Conservation (phyloP, 2,797 vertebrate genomes). For the Austrolebias charrua region DNA sequence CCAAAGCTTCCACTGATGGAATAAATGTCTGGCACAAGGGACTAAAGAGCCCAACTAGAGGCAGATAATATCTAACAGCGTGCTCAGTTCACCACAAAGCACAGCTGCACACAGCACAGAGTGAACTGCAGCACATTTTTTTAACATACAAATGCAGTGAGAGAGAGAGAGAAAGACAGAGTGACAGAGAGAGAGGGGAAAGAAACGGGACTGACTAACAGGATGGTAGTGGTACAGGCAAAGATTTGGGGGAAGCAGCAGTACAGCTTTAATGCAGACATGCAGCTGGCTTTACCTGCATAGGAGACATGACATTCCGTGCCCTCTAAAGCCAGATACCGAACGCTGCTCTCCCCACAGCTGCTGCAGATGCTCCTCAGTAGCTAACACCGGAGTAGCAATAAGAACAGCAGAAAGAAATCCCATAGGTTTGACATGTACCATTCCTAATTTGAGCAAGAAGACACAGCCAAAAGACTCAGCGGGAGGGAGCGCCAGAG, state of each 20-base stretch:
- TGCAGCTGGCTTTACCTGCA: slow-evolving; percentile 77
- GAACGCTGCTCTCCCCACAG: slow-evolving; percentile 75
- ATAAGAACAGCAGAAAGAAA: slow-evolving; percentile 51
- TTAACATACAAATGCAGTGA: slow-evolving; percentile 30
- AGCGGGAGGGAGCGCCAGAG: slow-evolving; percentile 40
- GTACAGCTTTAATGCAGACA: slow-evolving; percentile 38
- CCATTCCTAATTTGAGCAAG: slow-evolving; percentile 48
- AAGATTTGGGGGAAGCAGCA: slow-evolving; percentile 34
- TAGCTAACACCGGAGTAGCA: slow-evolving; percentile 57
- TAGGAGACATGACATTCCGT: slow-evolving; percentile 84
- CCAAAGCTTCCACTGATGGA: not conserved
- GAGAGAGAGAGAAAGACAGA: not conserved
- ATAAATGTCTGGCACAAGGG: slow-evolving; percentile 20
- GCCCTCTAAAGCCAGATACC: slow-evolving; percentile 77
- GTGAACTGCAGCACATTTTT: slow-evolving; percentile 48
- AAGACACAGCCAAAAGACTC: slow-evolving; percentile 30
- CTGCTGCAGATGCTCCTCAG: slow-evolving; percentile 64
- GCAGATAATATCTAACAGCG: slow-evolving; percentile 32
- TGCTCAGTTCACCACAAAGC: slow-evolving; percentile 37
- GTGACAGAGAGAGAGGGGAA: not conserved
- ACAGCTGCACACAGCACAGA: slow-evolving; percentile 44
- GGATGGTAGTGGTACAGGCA: slow-evolving; percentile 13
- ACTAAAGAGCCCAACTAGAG: slow-evolving; percentile 23
- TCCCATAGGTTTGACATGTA: slow-evolving; percentile 72
- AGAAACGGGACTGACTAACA: slow-evolving; percentile 29